Conservation (phyloP, 2,797 vertebrate species). For the Coregonus suidteri region DNA sequence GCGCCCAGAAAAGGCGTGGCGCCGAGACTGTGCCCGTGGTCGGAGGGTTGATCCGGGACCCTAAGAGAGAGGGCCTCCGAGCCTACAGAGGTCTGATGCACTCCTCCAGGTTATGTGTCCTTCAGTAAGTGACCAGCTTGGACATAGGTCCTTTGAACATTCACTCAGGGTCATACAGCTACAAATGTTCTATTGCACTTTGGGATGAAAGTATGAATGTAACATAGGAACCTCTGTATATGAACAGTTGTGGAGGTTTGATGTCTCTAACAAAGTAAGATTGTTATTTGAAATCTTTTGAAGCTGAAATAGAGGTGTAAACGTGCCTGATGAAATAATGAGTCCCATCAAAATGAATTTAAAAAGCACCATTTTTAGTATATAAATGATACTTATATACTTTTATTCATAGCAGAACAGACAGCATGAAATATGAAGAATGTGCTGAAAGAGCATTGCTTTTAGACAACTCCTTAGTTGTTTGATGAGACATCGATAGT, state of each 20-base stretch:
- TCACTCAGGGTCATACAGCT: not conserved
- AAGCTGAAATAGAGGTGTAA: not conserved
- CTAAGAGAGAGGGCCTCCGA: slow-evolving; percentile 76
- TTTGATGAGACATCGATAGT: not conserved
- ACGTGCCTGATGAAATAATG: not conserved
- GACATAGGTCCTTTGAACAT: not conserved
- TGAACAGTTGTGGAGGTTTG: too few relatives aligned
- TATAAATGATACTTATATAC: not conserved
- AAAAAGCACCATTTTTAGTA: too few relatives aligned
- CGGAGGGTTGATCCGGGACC: slow-evolving; percentile 79
- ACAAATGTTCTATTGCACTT: not conserved
- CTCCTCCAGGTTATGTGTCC: slow-evolving; percentile 87
- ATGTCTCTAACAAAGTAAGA: too few relatives aligned
- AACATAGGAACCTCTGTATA: too few relatives aligned
- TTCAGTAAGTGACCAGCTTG: slow-evolving; percentile 56
- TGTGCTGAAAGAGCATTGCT: not conserved
- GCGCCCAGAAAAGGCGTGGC: slow-evolving; percentile 80
- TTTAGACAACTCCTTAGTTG: not conserved
- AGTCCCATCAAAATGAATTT: not conserved
- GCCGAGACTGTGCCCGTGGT: slow-evolving; percentile 79
- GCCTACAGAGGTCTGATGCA: slow-evolving; percentile 82
- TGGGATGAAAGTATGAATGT: not conserved
- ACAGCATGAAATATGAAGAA: not conserved
- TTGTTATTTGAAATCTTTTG: too few relatives aligned
- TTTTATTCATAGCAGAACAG: not conserved